Percentiles rank a stretch among this genome's conserved stretches.
Evolutionary conservation across 2,888 invertebrate species (phyloP).

Genomic region (Pollenia labialis): DNA sequence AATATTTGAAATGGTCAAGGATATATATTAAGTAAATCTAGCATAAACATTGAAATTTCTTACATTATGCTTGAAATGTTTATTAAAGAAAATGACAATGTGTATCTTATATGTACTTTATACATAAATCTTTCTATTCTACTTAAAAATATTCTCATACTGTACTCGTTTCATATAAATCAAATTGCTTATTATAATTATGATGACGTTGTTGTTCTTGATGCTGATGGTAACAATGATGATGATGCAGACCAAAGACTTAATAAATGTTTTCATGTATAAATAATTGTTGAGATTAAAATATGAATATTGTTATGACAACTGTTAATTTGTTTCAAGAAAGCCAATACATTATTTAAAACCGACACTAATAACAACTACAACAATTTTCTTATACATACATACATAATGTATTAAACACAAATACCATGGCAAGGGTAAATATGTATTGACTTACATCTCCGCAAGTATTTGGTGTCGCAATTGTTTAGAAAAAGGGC

Average conservation of each 20-base stretch:
- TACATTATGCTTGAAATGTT: slow-evolving; percentile 6
- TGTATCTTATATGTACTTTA: background rate
- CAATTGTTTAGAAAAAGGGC: too few relatives aligned
- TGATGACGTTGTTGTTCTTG: slow-evolving; percentile 10
- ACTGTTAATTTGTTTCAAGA: slow-evolving; percentile 56
- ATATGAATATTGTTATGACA: slow-evolving; percentile 68
- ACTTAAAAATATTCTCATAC: background rate
- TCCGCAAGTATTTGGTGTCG: too few relatives aligned
- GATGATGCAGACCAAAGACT: slow-evolving; percentile 1
- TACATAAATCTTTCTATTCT: background rate
- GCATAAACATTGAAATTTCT: slow-evolving; percentile 34
- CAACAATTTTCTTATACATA: background rate
- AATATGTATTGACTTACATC: too few relatives aligned
- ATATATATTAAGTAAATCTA: slow-evolving; percentile 52
- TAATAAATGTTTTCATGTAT: slow-evolving; percentile 71
- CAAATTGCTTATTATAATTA: slow-evolving; percentile 6
- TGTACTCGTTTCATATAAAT: background rate
- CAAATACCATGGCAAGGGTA: too few relatives aligned
- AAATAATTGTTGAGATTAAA: slow-evolving; percentile 80
- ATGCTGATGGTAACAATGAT: slow-evolving; percentile 36
- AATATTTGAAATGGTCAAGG: slow-evolving; percentile 66
- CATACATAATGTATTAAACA: too few relatives aligned
- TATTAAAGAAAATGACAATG: slow-evolving; percentile 40
- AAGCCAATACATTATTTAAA: slow-evolving; percentile 41
- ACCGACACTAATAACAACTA: slow-evolving; percentile 13